phyloP scores from a whole-genome alignment of 2,888 invertebrate species.

The Melanostoma mellinum region DNA sequence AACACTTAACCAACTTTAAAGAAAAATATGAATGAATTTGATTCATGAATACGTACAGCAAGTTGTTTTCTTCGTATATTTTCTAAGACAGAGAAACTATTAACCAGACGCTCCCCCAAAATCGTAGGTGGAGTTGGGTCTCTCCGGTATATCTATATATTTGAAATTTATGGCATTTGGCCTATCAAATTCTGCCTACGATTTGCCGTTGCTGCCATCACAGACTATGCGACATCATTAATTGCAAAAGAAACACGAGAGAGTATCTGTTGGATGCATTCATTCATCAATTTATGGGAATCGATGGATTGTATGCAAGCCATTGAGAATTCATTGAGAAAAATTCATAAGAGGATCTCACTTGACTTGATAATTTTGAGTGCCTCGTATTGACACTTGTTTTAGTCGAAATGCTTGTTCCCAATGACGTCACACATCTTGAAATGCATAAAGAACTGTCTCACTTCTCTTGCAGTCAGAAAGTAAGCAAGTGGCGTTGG shows the following conservation, averaged over 20 bases:
- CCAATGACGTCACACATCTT: no score
- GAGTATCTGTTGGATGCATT: constrained; percentile 33
- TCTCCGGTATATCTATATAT: neutral
- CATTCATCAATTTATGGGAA: constrained; percentile 48
- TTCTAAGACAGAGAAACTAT: constrained; percentile 16
- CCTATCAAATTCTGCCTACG: constrained; percentile 44
- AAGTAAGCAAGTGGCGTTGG: no score
- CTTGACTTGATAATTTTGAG: neutral
- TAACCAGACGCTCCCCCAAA: constrained; percentile 63
- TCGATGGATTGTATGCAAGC: neutral
- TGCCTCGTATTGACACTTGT: neutral
- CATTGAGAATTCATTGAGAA: constrained; percentile 21
- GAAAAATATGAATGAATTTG: constrained; percentile 58
- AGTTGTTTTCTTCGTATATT: neutral
- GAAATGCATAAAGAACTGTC: no score
- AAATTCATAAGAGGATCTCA: neutral
- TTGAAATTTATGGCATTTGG: constrained; percentile 28
- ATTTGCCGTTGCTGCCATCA: constrained; percentile 26
- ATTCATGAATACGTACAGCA: constrained; percentile 53
- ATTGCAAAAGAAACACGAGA: constrained; percentile 36
- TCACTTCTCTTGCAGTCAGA: no score
- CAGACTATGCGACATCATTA: constrained; percentile 43
- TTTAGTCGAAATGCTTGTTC: neutral
- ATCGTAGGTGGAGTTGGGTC: constrained; percentile 48
- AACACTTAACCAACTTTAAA: constrained; percentile 29